Base-by-base conservation (phyloP, 1,140 invertebrate species). In the Drosophila persimilis region DNA sequence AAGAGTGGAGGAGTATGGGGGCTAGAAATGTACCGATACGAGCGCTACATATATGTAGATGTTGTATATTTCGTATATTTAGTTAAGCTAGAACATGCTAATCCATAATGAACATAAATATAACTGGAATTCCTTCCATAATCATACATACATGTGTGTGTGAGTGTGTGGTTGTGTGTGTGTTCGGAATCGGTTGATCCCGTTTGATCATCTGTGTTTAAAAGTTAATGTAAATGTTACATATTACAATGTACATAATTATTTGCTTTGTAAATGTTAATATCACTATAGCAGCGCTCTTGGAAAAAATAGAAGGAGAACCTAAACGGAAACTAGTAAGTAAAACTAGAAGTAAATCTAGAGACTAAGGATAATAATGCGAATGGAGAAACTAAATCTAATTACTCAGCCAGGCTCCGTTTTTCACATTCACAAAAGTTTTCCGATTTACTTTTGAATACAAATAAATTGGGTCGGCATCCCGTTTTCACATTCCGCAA, bases 201-300 rank as follows among this genome's bases (percentile, higher is more conserved):
- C 26, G 22, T 46, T 31, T 48, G 24, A 26, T 26, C 24, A 26
- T 26, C 24, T 26, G 24, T 5, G 0, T 26, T 26, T 26, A 26
- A 26, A 26, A 41, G 20, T 43, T 45, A 50, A 69, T 66, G 35
- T 69, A 69, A 50, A 50, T 52, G 31, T 56, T 56, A 69, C 65
- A 47, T n/a, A 73, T 78, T 80, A 80, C 60, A 61, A 65, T 63
- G 63, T 81, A 83, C 80, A 81, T 57, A 75, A 86, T 67, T 88
- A 57, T 79, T 74, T 72, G 71, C 61, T 76, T 45, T 78, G 77
- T 86, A 81, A 88, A 88, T 79, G 72, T 88, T 88, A 88, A 88
- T 88, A 88, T 88, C 83, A 88, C 83, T 88, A 88, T 88, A 88
- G 72, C 83, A 83, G 84, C 83, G 84, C 83, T 79, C 75, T 66